phyloP scores from a whole-genome alignment of 1,140 invertebrate genomes.

The Dendroctonus ponderosae region DNA sequence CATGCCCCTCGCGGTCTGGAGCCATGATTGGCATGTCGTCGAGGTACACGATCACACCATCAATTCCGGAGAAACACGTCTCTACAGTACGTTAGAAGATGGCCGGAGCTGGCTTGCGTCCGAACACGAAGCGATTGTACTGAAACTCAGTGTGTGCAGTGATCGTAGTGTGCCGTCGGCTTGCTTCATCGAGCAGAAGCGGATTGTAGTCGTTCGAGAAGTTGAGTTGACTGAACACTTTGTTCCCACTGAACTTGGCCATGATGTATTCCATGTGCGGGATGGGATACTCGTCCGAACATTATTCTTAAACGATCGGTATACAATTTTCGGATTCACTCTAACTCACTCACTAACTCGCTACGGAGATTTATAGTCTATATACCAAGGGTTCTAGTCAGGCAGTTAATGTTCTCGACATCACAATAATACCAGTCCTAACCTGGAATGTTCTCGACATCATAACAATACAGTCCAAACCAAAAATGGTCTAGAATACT shows the following conservation, averaged over 20 bases:
- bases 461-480: too few relatives aligned
- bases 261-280: constrained; percentile 39
- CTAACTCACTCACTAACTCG: too few relatives aligned
- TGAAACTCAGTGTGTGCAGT: constrained; percentile 45
- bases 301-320: too few relatives aligned
- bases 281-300: constrained; percentile 32
- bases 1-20: neutral
- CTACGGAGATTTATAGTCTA: too few relatives aligned
- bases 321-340: too few relatives aligned
- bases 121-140: constrained; percentile 48
- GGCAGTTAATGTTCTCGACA: too few relatives aligned
- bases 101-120: constrained; percentile 42
- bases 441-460: too few relatives aligned
- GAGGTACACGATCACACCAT: constrained; percentile 8
- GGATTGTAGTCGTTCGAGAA: constrained; percentile 45
- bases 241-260: constrained; percentile 21
- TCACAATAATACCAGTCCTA: too few relatives aligned
- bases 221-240: constrained; percentile 33
- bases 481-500: too few relatives aligned
- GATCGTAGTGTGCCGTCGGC: constrained; percentile 48
- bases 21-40: neutral
- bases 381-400: too few relatives aligned
- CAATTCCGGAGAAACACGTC: constrained; percentile 38
- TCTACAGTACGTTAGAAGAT: constrained; percentile 49
- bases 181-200: constrained; percentile 45